A percentile compares a stretch with the other conserved stretches of the same genome.
These are phyloP conservation scores for Drosophila sulfurigaster DNA, from an alignment of 1,140 invertebrate species.

Conservation along the genomic window DNA sequence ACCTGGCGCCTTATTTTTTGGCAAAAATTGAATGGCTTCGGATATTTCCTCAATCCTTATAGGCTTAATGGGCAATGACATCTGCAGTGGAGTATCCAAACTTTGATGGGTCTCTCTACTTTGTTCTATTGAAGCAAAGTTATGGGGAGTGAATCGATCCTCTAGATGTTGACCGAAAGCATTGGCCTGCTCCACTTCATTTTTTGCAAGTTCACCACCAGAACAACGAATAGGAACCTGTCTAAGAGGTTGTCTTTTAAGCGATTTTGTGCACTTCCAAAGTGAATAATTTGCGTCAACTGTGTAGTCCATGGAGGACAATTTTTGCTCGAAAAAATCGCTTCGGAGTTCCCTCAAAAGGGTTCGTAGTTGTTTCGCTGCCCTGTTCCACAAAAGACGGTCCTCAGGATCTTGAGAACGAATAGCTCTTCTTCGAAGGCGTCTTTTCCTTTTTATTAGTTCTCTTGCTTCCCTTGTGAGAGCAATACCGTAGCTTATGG, in stretches of 20 bases:
- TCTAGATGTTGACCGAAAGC: neutral
- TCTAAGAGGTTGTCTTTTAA: slow-evolving; percentile 25
- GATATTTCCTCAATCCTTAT: no score
- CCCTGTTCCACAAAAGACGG: slow-evolving; percentile 20
- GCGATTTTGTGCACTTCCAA: slow-evolving; percentile 26
- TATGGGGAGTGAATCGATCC: slow-evolving; percentile 1
- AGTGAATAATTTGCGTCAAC: slow-evolving; percentile 32
- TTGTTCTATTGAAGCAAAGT: neutral
- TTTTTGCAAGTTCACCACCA: neutral
- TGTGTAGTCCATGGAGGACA: slow-evolving; percentile 37
- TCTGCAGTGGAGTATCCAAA: no score
- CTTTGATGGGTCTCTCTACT: neutral
- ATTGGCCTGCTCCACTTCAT: neutral
- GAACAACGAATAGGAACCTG: slow-evolving; percentile 1
- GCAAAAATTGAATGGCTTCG: no score
- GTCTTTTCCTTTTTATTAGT: neutral
- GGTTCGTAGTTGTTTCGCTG: slow-evolving; percentile 5
- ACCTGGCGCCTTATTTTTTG: no score
- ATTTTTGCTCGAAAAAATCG: slow-evolving; percentile 40
- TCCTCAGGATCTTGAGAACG: slow-evolving; percentile 19
- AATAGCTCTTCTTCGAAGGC: slow-evolving; percentile 19
- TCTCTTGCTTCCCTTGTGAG: slow-evolving; percentile 7
- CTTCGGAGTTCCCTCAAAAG: slow-evolving; percentile 25
- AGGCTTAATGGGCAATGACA: no score
- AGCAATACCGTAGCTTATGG: neutral